These are phyloP conservation scores for human (Homo sapiens) DNA, from an alignment of 2,113 vertebrate genomes.

Conservation along the genomic window GRCh38 chrY:3464001-3464500, in stretches of 20 bases:
- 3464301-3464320: background rate
- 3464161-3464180: no score
- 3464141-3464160: no score
- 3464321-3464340: background rate
- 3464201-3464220: no score
- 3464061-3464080: no score
- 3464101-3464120: no score
- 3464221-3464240: background rate
- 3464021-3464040: background rate
- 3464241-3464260: background rate
- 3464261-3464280: background rate
- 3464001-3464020: background rate
- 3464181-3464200: no score
- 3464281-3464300: no score
- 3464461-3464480: background rate
- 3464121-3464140: no score
- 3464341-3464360: no score
- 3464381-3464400: background rate
- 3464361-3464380: background rate
- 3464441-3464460: background rate
- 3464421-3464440: background rate
- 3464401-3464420: background rate
- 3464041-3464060: background rate
- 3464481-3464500: background rate
- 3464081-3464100: no score